phyloP scores from a whole-genome alignment of 2,888 invertebrate species.

The Cheilosia vulpina region DNA sequence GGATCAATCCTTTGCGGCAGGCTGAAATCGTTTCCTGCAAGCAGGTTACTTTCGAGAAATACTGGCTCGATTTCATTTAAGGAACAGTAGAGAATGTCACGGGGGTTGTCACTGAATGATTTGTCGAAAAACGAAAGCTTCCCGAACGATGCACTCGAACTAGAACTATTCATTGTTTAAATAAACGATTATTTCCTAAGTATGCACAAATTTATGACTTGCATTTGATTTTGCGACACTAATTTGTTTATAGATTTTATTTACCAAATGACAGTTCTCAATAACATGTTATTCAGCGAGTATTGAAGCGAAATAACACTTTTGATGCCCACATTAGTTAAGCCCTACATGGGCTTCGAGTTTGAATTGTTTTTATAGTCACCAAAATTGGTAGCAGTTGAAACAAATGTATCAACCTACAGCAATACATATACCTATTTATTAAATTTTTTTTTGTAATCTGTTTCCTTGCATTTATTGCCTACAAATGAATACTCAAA shows the following conservation, averaged over 20 bases:
- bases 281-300: not conserved
- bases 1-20: conserved; percentile 78
- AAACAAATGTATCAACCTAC: too few species aligned
- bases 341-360: too few species aligned
- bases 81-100: conserved; percentile 77
- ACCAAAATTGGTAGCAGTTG: too few species aligned
- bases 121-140: conserved; percentile 79
- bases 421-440: too few species aligned
- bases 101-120: conserved; percentile 76
- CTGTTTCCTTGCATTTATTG: too few species aligned
- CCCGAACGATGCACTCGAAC: conserved; percentile 54
- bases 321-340: too few species aligned
- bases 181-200: too few species aligned
- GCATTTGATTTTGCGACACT: not conserved
- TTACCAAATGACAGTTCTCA: not conserved
- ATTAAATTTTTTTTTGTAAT: too few species aligned
- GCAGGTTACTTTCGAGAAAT: conserved; percentile 68
- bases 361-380: too few species aligned
- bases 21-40: conserved; percentile 12
- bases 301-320: not conserved
- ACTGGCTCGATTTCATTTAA: conserved; percentile 79
- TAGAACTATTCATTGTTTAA: not conserved
- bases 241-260: not conserved
- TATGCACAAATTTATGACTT: not conserved
- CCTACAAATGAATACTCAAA: too few species aligned